phyloP scores from a whole-genome alignment of 2,113 vertebrate species.

The Eulacestoma nigropectus region DNA sequence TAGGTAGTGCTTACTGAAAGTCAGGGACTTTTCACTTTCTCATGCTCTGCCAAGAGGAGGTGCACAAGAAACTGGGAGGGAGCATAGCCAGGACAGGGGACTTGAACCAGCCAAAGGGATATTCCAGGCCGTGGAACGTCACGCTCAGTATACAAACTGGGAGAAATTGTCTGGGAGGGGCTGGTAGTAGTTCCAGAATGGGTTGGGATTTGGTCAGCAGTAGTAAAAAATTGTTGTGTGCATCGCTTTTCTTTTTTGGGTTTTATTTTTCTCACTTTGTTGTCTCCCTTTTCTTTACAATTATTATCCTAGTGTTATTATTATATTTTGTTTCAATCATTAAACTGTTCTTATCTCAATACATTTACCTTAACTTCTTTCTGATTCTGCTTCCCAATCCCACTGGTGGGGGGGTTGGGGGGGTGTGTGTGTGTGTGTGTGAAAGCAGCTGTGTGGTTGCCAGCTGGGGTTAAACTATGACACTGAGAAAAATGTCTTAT shows the following conservation, averaged over 20 bases:
- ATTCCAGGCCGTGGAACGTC: neutral
- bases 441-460: neutral
- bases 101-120: neutral
- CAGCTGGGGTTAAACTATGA: neutral
- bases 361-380: neutral
- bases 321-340: neutral
- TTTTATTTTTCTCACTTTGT: neutral
- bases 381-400: neutral
- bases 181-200: neutral
- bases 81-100: neutral
- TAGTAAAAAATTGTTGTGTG: neutral
- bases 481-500: neutral
- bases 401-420: neutral
- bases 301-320: neutral
- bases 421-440: neutral
- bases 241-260: neutral
- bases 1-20: neutral
- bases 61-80: neutral
- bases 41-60: neutral
- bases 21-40: neutral
- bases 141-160: neutral
- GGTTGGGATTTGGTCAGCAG: rapidly evolving
- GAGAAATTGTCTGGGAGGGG: neutral
- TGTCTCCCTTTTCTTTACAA: neutral
- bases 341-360: neutral